A percentile compares a stretch with the other conserved stretches of the same genome.
Conservation (phyloP, 2,113 vertebrate species). For the Polyodon spathula region DNA sequence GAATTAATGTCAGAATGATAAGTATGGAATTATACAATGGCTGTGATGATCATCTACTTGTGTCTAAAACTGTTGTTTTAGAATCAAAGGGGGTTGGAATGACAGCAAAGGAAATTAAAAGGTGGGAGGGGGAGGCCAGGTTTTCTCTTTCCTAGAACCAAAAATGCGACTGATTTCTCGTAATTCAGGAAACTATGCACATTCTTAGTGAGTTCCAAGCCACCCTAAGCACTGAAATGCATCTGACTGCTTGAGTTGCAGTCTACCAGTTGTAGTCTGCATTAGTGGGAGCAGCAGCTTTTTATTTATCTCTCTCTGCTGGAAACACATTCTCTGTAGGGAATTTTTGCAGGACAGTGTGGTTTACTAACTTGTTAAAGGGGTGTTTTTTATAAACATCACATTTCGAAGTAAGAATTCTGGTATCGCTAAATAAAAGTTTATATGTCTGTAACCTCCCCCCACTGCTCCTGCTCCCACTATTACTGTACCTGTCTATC, state of each 20-base stretch:
- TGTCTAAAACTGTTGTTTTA: conserved; percentile 8
- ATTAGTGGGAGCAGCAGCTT: not conserved
- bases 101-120: not conserved
- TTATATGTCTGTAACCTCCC: no score
- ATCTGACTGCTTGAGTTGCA: not conserved
- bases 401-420: no score
- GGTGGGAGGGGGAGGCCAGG: not conserved
- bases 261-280: not conserved
- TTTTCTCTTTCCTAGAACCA: not conserved
- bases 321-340: not conserved
- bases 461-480: no score
- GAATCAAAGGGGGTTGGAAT: conserved; percentile 10
- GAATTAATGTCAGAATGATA: conserved; percentile 8
- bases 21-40: conserved; percentile 11
- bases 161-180: not conserved
- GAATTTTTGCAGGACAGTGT: not conserved
- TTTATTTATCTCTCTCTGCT: not conserved
- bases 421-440: no score
- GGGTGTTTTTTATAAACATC: no score
- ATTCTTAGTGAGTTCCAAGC: not conserved
- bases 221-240: not conserved
- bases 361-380: no score
- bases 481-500: no score
- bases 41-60: conserved; percentile 10
- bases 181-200: not conserved